Conservation (phyloP, 2,113 vertebrate genomes). For the Oreotrochilus melanogaster region DNA sequence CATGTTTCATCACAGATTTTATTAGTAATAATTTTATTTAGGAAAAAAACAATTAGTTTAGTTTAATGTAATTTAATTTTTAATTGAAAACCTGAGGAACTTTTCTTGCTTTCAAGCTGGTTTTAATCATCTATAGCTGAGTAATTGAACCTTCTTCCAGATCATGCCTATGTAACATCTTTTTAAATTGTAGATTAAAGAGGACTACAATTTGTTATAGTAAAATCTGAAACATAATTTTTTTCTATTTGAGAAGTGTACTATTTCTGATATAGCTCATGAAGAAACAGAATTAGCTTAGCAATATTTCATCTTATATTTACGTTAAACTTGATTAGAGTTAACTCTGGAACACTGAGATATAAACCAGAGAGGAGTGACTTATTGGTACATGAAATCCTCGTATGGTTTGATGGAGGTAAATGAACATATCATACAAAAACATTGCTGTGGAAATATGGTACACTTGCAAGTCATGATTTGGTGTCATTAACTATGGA, state of each 20-base stretch:
- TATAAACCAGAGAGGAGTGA: neutral
- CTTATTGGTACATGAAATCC: neutral
- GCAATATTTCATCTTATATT: neutral
- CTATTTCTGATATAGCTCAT: neutral
- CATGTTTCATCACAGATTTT: conserved; percentile 31
- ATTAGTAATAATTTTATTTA: conserved; percentile 67
- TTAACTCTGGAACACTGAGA: neutral
- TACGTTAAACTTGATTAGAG: neutral
- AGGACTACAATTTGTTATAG: neutral
- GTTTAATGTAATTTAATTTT: conserved; percentile 65
- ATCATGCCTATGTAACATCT: neutral
- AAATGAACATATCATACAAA: neutral
- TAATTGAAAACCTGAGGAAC: conserved; percentile 65
- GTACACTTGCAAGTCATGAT: neutral
- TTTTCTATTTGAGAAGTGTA: neutral
- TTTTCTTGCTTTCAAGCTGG: conserved; percentile 17
- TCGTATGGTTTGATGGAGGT: neutral
- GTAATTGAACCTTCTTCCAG: neutral
- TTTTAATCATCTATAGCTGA: conserved; percentile 33
- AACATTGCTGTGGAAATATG: neutral
- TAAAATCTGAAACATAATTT: neutral
- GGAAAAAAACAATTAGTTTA: conserved; percentile 45
- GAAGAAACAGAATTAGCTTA: neutral
- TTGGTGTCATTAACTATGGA: neutral
- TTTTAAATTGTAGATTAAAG: neutral